A percentile compares a stretch with the other conserved stretches of the same genome.
These are phyloP conservation scores for Choristoneura fumiferana DNA, from an alignment of 1,140 invertebrate species.

Conservation along the genomic window DNA sequence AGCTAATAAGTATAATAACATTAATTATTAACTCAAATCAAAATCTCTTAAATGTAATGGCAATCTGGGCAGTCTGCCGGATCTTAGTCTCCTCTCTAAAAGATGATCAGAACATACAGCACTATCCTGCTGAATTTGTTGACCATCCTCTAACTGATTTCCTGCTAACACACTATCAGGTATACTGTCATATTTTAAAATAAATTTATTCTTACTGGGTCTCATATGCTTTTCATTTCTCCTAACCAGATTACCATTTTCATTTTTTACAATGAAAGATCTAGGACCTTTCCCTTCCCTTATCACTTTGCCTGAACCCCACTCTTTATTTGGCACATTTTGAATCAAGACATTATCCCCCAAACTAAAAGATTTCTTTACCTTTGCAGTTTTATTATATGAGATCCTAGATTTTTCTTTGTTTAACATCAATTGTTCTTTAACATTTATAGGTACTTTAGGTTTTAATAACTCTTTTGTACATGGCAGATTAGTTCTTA, in stretches of 20 bases:
- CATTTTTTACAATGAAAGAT: conserved; percentile 3
- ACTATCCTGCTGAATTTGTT: too few relatives aligned
- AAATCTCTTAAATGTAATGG: too few relatives aligned
- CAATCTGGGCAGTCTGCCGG: too few relatives aligned
- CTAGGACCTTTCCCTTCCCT: neutral
- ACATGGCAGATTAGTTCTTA: neutral
- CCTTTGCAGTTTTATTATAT: neutral
- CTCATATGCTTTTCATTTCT: neutral
- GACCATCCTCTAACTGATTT: too few relatives aligned
- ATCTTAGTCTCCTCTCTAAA: too few relatives aligned
- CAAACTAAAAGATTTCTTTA: neutral
- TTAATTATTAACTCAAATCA: too few relatives aligned
- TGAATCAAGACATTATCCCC: neutral
- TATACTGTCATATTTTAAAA: too few relatives aligned
- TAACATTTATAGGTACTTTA: neutral
- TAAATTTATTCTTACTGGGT: neutral
- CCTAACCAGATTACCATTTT: neutral
- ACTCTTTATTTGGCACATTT: neutral
- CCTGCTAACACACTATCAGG: too few relatives aligned
- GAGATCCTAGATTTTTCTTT: neutral
- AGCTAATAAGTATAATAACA: too few relatives aligned
- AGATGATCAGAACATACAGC: too few relatives aligned
- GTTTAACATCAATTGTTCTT: neutral
- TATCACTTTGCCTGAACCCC: neutral
- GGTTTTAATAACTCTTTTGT: neutral